A percentile compares a stretch with the other conserved stretches of the same genome.
Evolutionary conservation across 2,113 vertebrate species (phyloP).

Genomic region (Leuciscus idus): DNA sequence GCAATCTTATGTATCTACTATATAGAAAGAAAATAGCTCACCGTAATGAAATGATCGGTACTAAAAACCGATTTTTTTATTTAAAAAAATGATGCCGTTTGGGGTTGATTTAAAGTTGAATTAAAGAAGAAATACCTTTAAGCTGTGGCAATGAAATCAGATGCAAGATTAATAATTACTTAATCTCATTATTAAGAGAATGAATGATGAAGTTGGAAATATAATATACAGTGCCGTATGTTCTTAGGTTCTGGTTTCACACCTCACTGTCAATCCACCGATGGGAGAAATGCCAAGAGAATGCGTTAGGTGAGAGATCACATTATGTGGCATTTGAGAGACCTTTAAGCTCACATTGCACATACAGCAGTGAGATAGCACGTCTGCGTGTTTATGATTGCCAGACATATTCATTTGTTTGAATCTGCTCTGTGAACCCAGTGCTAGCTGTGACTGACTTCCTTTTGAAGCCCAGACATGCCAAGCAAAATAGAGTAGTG

Average conservation of each 20-base stretch:
- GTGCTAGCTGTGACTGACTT: slow-evolving; percentile 42
- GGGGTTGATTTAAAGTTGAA: slow-evolving; percentile 29
- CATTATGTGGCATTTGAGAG: slow-evolving; percentile 43
- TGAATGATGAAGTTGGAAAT: neutral
- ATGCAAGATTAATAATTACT: slow-evolving; percentile 8
- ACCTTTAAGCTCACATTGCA: slow-evolving; percentile 32
- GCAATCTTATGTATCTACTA: slow-evolving; percentile 45
- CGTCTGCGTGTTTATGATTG: slow-evolving; percentile 35
- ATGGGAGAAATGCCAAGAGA: slow-evolving; percentile 31
- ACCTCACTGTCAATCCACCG: slow-evolving; percentile 14
- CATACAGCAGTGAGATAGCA: neutral
- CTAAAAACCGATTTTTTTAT: slow-evolving; percentile 12
- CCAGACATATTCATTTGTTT: slow-evolving; percentile 52
- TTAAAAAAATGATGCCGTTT: neutral
- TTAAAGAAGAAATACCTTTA: slow-evolving; percentile 8
- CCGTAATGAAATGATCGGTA: neutral
- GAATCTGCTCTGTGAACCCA: slow-evolving; percentile 36
- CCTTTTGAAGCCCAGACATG: slow-evolving; percentile 48
- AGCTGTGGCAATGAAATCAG: slow-evolving; percentile 9
- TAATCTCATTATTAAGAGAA: slow-evolving; percentile 1
- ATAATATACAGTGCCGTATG: neutral
- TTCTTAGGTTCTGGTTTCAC: slow-evolving; percentile 27
- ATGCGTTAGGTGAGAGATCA: slow-evolving; percentile 10
- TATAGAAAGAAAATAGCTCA: slow-evolving; percentile 32
- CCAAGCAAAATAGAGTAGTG: slow-evolving; percentile 48